Percentiles rank a stretch among this genome's conserved stretches.
Evolutionary conservation across 1,140 invertebrate species (phyloP).

Genomic region (Gryllus bimaculatus): DNA sequence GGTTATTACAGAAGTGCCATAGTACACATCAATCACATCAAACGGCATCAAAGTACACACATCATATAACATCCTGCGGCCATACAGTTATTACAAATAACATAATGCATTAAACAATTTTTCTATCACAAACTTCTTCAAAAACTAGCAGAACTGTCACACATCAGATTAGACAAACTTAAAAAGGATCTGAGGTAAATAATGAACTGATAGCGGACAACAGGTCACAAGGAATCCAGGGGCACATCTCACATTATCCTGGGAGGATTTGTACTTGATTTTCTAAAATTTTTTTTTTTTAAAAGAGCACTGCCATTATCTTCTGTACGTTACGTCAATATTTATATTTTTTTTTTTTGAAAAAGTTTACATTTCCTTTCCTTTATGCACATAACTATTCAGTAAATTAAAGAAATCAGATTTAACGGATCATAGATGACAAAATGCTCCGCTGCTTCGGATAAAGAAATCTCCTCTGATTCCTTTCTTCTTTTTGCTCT

Average conservation of each 20-base stretch:
- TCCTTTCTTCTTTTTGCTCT: neutral
- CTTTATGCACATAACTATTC: constrained; percentile 10
- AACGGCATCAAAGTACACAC: neutral
- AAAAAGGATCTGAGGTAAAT: neutral
- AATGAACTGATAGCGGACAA: neutral
- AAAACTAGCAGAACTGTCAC: neutral
- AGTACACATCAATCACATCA: constrained; percentile 1
- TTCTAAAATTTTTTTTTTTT: neutral
- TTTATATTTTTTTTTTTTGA: too few species aligned
- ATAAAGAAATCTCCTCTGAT: constrained; percentile 1
- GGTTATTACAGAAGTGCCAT: neutral
- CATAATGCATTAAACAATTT: neutral
- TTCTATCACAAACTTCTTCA: neutral
- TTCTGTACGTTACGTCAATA: constrained; percentile 11
- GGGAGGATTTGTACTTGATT: constrained; percentile 15
- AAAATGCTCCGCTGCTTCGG: constrained; percentile 13
- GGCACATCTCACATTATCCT: constrained; percentile 13
- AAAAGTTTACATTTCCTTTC: constrained; percentile 8
- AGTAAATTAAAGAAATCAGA: constrained; percentile 7
- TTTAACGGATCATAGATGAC: constrained; percentile 14
- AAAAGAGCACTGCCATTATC: constrained; percentile 14
- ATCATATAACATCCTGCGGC: neutral
- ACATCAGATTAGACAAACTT: neutral
- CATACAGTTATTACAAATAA: neutral
- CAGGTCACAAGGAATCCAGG: constrained; percentile 8